Conservation (phyloP, 2,113 vertebrate genomes). For the Egretta garzetta region DNA sequence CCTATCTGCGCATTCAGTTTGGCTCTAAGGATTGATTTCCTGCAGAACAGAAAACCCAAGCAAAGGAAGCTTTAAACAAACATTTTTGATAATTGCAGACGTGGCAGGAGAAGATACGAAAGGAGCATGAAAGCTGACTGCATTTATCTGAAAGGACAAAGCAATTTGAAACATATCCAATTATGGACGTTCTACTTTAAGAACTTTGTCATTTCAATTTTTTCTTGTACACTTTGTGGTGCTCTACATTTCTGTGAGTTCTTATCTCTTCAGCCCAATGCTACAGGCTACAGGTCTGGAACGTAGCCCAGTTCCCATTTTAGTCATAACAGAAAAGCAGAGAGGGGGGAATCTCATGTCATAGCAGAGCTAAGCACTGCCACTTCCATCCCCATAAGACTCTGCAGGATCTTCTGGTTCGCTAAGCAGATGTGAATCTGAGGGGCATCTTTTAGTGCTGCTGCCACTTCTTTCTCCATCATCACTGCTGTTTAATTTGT, state of each 20-base stretch:
- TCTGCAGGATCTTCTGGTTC: neutral
- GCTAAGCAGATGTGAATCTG: neutral
- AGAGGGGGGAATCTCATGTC: neutral
- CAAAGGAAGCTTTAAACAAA: conserved; percentile 34
- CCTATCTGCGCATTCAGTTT: neutral
- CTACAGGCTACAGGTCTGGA: conserved; percentile 64
- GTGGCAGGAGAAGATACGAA: conserved; percentile 21
- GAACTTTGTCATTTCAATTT: conserved; percentile 65
- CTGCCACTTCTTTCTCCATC: neutral
- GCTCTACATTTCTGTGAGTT: conserved; percentile 26
- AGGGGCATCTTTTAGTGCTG: neutral
- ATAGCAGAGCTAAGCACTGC: neutral
- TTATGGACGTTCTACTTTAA: conserved; percentile 42
- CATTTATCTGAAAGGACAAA: conserved; percentile 46
- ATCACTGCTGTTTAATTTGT: neutral
- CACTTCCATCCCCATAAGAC: neutral
- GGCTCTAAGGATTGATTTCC: neutral
- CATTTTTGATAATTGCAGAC: conserved; percentile 2
- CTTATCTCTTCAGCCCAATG: conserved; percentile 62
- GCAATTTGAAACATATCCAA: conserved; percentile 31
- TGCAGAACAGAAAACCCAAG: neutral
- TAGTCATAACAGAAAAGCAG: neutral
- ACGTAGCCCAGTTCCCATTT: conserved; percentile 39
- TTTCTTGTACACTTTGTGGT: conserved; percentile 7
- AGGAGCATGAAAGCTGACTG: conserved; percentile 10